Evolutionary conservation across 2,797 vertebrate genomes (phyloP), one percentile per base, ranked within the genome.

Genomic region (Lemur catta): DNA sequence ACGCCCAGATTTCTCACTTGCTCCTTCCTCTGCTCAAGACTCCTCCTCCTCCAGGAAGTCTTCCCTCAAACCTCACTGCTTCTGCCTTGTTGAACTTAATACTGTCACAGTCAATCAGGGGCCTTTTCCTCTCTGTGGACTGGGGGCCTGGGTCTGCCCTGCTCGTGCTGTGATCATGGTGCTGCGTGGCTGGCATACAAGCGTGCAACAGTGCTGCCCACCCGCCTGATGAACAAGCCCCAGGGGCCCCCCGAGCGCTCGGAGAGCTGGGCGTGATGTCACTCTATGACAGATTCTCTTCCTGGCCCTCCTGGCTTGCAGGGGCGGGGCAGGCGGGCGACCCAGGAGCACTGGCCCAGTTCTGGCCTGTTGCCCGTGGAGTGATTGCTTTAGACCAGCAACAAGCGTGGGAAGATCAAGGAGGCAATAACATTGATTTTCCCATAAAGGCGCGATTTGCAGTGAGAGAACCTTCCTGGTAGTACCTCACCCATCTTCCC

Each of bases 381-480:
- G 93, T 96, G 97, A 97, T 97, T 97, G 94, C 74, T 63, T 75
- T 74, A 97, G 90, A 96, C 63, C 97, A 96, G 96, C 97, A 92
- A 93, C 97, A 97, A 97, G 96, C 96, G 95, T 98, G 97, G 98
- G 96, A 97, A 81, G 97, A 97, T 97, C 93, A 85, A 96, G 93
- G 96, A 91, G 90, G 94, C 93, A 93, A 35, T 97, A 94, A 96
- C 96, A 98, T 98, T 96, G 98, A 98, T 98, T 98, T 97, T 98
- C 94, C 97, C 94, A 97, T 98, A 97, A 98, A 97, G 95, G 97
- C 92, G 84, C 97, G 96, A 97, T 98, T 97, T 97, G 98, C 98
- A 85, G 96, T 88, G 89, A 79, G 82, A 94, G 97, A 93, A 95
- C 97, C 96, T 97, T 98, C 96, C 97, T 94, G 95, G 84, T 85